phyloP scores from a whole-genome alignment of 92 coral and sea anemone genomes.

The Epizoanthus rinbou region DNA sequence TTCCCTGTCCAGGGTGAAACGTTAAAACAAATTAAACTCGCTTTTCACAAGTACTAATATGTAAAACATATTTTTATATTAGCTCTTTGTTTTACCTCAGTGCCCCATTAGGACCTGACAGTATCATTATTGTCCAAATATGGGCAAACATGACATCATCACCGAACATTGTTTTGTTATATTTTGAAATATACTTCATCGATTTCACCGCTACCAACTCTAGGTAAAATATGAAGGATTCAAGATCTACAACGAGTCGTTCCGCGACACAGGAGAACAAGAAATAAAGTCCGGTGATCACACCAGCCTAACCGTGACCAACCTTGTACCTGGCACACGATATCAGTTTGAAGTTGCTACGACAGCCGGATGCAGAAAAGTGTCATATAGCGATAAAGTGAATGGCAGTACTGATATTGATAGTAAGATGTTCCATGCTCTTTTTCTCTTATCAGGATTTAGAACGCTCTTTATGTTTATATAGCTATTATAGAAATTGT shows the following conservation, averaged over 20 bases:
- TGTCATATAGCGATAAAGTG: not conserved
- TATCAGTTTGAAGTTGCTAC: constrained; percentile 2
- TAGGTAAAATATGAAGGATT: not conserved
- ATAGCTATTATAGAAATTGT: too few species aligned
- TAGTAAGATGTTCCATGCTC: not conserved
- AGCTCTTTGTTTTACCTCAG: too few species aligned
- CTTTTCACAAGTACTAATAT: too few species aligned
- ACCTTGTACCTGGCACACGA: constrained; percentile 3
- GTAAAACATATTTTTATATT: too few species aligned
- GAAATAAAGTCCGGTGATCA: not conserved
- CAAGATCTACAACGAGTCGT: not conserved
- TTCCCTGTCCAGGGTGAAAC: too few species aligned
- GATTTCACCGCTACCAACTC: not conserved
- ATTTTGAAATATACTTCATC: not conserved
- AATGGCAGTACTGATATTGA: not conserved
- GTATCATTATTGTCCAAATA: too few species aligned
- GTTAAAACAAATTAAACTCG: too few species aligned
- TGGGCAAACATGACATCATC: too few species aligned
- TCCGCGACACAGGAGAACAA: not conserved
- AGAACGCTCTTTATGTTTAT: too few species aligned
- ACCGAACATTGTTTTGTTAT: too few species aligned
- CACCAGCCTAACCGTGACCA: not conserved
- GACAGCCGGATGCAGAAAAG: not conserved
- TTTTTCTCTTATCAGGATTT: not conserved
- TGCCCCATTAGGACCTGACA: too few species aligned